Evolutionary conservation across 2,888 invertebrate species (phyloP), one percentile per base, ranked within the genome.

Genomic region (Polyommatus icarus): DNA sequence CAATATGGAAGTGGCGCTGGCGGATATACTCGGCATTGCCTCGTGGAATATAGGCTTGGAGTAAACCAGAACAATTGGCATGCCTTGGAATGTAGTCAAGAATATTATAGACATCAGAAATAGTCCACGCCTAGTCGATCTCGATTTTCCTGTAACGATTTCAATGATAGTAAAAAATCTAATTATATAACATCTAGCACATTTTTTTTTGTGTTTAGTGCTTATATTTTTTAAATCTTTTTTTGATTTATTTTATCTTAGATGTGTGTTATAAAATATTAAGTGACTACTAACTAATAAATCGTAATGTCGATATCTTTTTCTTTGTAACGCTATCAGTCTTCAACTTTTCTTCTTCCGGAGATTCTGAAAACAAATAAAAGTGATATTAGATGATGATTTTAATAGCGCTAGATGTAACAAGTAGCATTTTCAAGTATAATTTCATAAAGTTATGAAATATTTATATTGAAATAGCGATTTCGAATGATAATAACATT

Each of bases 11-110:
- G 29, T 54, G 1, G 15, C 29, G 29, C 24, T 75, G 12, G 75
- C 75, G 12, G 75, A 75, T 75, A 75, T 75, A 75, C 75, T 75
- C 7, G 75, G 75, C 75, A 75, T 18, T n/a, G 75, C 75, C 40
- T 75, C 75, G 18, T 75, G 54, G 54, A 75, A 50, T 75, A 75
- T 75, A 24, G 75, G 75, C 54, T 54, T 75, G 18, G 75, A 50
- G 75, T 75, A 75, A 75, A 75, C 75, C 50, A 75, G 8, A n/a
- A 75, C 54, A 18, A 50, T 29, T 6, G 75, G 54, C 75, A 75
- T 75, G 50, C 75, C 75, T 50, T 75, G 75, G 50, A 75, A 18
- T 2, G 18, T 54, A 18, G 18, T 50, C 24, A 75, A 46, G 54
- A 75, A 24, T 46, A 75, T 32, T 18, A 75, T 15, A 24, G 29